Conservation (phyloP, 2,797 vertebrate genomes). For the Fratercula arctica region DNA sequence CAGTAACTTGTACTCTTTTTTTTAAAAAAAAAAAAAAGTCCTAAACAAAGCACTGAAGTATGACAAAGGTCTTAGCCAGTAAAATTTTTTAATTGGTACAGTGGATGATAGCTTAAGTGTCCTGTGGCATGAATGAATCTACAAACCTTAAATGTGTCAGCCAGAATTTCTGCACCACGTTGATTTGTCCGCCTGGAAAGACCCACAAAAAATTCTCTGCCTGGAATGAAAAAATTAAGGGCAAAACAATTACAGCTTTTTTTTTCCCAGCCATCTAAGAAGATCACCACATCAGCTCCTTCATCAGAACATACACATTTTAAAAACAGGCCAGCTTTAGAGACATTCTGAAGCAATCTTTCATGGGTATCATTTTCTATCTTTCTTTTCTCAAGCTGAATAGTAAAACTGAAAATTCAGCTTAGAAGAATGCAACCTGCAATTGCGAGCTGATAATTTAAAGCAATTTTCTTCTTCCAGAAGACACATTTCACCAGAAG, state of each 20-base stretch:
- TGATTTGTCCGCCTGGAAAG: constrained; percentile 97
- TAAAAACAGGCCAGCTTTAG: not conserved
- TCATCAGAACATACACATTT: not conserved
- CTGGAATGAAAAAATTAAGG: constrained; percentile 72
- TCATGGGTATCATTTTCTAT: not conserved
- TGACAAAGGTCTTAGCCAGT: not conserved
- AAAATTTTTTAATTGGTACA: not conserved
- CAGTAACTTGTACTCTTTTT: not conserved
- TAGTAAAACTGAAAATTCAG: constrained; percentile 5
- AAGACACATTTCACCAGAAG: not conserved
- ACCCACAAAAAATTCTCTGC: constrained; percentile 97
- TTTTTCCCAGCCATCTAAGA: not conserved
- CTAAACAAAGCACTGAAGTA: not conserved
- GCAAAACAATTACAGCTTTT: not conserved
- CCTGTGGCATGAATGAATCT: not conserved
- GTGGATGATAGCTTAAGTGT: not conserved
- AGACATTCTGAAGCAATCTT: not conserved
- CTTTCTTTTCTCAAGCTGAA: not conserved
- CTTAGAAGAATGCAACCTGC: not conserved
- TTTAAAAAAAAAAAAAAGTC: not conserved
- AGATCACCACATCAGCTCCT: not conserved
- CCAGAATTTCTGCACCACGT: constrained; percentile 96
- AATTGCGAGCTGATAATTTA: not conserved
- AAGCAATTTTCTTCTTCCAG: constrained; percentile 22
- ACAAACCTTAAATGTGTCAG: constrained; percentile 95